Evolutionary conservation across 2,888 invertebrate genomes (phyloP).

Genomic region (Lochmaea capreae): DNA sequence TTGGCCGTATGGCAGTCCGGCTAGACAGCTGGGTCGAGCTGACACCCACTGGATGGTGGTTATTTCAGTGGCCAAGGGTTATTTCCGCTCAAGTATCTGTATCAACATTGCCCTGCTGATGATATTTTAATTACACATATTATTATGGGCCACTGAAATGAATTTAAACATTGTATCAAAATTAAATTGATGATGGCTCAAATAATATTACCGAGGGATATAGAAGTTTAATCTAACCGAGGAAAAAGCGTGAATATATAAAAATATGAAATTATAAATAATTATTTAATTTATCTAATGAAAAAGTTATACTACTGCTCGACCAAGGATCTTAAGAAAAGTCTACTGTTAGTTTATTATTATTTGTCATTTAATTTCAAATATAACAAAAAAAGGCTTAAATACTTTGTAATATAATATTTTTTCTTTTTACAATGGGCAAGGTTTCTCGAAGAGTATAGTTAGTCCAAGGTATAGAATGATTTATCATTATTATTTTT

Average conservation of each 20-base stretch:
- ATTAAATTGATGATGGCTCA: slow-evolving; percentile 6
- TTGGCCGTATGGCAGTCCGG: slow-evolving; percentile 12
- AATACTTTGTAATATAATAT: too few species aligned
- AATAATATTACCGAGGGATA: not conserved
- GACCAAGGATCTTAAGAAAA: too few species aligned
- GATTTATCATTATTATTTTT: too few species aligned
- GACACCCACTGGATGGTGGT: slow-evolving; percentile 31
- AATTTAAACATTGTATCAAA: slow-evolving; percentile 3
- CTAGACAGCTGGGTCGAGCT: slow-evolving; percentile 28
- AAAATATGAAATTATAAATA: not conserved
- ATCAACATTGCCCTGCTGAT: slow-evolving; percentile 34
- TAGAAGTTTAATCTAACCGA: slow-evolving; percentile 4
- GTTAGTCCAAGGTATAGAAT: too few species aligned
- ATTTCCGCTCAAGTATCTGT: slow-evolving; percentile 31
- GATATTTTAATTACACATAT: slow-evolving; percentile 39
- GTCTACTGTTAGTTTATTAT: too few species aligned
- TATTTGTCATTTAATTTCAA: too few species aligned
- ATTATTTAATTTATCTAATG: not conserved
- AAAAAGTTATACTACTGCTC: too few species aligned
- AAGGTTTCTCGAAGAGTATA: too few species aligned
- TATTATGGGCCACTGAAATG: slow-evolving; percentile 18
- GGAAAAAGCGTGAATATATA: not conserved
- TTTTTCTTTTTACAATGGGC: too few species aligned
- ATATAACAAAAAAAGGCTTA: too few species aligned
- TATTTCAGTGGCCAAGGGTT: slow-evolving; percentile 23